These are phyloP conservation scores for Iphiclides podalirius DNA, from an alignment of 2,888 invertebrate species.

Conservation along the genomic window DNA sequence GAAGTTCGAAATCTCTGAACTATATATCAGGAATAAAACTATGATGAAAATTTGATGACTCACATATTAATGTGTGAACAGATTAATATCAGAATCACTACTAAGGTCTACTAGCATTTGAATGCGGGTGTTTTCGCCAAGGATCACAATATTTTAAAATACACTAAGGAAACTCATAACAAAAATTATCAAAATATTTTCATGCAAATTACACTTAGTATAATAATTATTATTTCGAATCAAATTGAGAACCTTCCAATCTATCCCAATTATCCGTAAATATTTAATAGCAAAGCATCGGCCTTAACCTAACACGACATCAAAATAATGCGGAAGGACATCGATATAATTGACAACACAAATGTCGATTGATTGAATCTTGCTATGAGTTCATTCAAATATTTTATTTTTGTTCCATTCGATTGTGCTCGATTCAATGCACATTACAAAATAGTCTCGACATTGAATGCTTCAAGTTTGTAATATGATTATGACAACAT, in stretches of 20 bases:
- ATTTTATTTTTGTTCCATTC: conserved; percentile 11
- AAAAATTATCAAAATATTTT: too few species aligned
- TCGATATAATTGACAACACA: conserved; percentile 14
- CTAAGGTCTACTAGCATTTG: too few species aligned
- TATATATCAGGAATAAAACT: too few species aligned
- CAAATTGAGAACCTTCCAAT: conserved; percentile 3
- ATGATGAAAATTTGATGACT: too few species aligned
- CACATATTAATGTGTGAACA: too few species aligned
- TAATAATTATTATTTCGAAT: conserved; percentile 9
- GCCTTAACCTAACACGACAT: conserved; percentile 22
- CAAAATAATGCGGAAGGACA: conserved; percentile 24
- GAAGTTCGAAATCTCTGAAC: too few species aligned
- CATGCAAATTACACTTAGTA: too few species aligned
- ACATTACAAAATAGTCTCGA: conserved; percentile 11
- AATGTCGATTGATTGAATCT: conserved; percentile 20
- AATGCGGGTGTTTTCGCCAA: too few species aligned
- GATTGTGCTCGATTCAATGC: conserved; percentile 8
- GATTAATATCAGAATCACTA: too few species aligned
- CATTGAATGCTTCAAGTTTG: conserved; percentile 8
- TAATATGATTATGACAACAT: not conserved
- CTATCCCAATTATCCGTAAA: conserved; percentile 18
- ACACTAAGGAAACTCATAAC: too few species aligned
- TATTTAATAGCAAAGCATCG: conserved; percentile 6
- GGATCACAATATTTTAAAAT: too few species aligned
- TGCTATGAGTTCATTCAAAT: conserved; percentile 8